phyloP scores from a whole-genome alignment of 2,888 invertebrate genomes.

The Protodeltote pygarga region DNA sequence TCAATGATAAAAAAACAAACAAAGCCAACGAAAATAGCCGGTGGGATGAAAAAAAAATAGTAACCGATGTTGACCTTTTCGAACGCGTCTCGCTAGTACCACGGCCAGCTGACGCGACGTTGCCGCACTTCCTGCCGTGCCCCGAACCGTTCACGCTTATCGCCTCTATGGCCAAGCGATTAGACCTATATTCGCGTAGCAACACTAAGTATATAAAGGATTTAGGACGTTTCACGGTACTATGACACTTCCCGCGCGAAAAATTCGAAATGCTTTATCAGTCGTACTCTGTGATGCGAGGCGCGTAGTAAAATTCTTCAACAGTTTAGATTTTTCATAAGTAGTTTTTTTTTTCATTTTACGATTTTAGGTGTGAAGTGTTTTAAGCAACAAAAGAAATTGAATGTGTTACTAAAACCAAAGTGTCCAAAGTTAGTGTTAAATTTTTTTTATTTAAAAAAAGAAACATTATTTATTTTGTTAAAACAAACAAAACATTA shows the following conservation, averaged over 20 bases:
- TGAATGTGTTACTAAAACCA: conserved; percentile 56
- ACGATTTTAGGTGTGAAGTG: conserved; percentile 25
- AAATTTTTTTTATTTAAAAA: conserved; percentile 14
- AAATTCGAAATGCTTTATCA: conserved; percentile 86
- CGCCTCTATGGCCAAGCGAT: conserved; percentile 68
- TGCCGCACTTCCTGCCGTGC: conserved; percentile 72
- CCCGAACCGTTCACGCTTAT: conserved; percentile 75
- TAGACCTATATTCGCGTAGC: conserved; percentile 64
- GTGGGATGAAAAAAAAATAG: conserved; percentile 77
- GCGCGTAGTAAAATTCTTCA: conserved; percentile 59
- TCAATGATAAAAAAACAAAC: conserved; percentile 68
- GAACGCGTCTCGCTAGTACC: conserved; percentile 81
- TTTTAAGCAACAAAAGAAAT: conserved; percentile 13
- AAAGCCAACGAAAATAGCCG: conserved; percentile 76
- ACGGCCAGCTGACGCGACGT: conserved; percentile 86
- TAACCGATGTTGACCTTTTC: conserved; percentile 86
- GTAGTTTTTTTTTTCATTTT: conserved; percentile 29
- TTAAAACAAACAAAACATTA: conserved; percentile 9
- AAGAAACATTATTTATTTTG: conserved; percentile 32
- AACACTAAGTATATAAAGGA: conserved; percentile 76
- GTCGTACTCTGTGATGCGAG: conserved; percentile 66
- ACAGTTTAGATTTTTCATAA: conserved; percentile 15
- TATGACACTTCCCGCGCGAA: conserved; percentile 84
- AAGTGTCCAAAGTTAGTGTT: conserved; percentile 67
- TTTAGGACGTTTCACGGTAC: conserved; percentile 77